Base-by-base conservation (phyloP, 2,888 invertebrate genomes). In the Morpho deidamia region DNA sequence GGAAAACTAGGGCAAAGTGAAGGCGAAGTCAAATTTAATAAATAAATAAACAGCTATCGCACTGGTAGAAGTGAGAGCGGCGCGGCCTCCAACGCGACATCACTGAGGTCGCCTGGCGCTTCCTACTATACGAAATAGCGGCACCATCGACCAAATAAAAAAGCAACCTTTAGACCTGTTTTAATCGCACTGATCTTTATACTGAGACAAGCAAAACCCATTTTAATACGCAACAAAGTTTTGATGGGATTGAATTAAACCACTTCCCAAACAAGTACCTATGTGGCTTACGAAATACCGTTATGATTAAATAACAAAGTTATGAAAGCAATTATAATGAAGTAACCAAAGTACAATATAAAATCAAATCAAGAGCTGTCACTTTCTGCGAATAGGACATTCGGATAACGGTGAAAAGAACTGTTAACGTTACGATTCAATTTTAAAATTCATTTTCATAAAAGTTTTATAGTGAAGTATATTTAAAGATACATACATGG, bases 71-170 rank as follows among this genome's bases (percentile, higher is more conserved):
- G 78, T 76, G 82, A 81, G 83, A 80, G 80, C 76, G 79, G 76
- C 62, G 60, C 53, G 66, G 74, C 80, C 78, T 76, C 76, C 39
- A 46, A 7, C 23, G 69, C 78, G 81, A 79, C 83, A 82, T 81
- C 83, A 81, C 74, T 65, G 72, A 82, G 82, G 83, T 80, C 82
- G 76, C 46, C 10, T 67, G 59, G 57, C 71, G 75, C 78, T 83
- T 82, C 81, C 82, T 79, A 77, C 72, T 51, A 41, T 42, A 50
- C 49, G 49, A 45, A 51, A 44, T 46, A 57, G 57, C 52, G 52
- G 56, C 52, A 54, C 56, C 54, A 43, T 44, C 53, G 56, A 39
- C 40, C 42, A 32, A 41, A 11, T 48, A 49, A 49, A 51, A 53
- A 53, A 59, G 43, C 47, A 44, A 55, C 52, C 50, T 56, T 53